Evolutionary conservation across 2,113 vertebrate species (phyloP), one percentile per base, ranked within the genome.

Genomic region (Gavialis gangeticus): DNA sequence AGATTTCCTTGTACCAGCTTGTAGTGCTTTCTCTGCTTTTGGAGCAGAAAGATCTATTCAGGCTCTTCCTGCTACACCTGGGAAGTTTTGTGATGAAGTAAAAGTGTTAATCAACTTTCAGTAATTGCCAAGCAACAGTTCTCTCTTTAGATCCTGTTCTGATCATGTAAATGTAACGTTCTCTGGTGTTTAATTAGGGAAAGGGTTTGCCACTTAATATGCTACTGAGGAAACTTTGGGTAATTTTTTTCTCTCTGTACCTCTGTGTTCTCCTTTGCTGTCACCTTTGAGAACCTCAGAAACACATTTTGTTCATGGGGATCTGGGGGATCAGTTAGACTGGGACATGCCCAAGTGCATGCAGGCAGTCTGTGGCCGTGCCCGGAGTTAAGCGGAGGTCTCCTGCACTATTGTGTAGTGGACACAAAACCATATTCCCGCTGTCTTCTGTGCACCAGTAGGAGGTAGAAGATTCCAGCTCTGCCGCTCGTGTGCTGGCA

Each of bases 291-390:
- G 55, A 84, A 60, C 62, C 37, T 54, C 37, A 30, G 46, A 30
- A 2, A 16, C 62, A 0, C 22, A 55, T 11, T 87, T 90, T 1
- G 30, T 57, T 37, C 57, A 13, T 0, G 0, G 19, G 3, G 17
- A 59, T 34, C 14, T 14, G 27, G 37, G 60, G 27, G 55, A 54
- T 4, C 22, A 62, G 37, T 54, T 54, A 24, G 0, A 4, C 67
- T 58, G 18, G 63, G 66, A n/a, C 79, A 24, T 66, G 85, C 81
- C 86, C 46, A 1, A 0, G 13, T 24, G 66, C 21, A 75, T 14
- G 12, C 7, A 21, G 4, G 57, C 28, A 28, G 5, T 34, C 24
- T 64, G 46, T 30, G 46, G 9, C 71, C 30, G 0, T 4, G 46
- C 66, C 27, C 79, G 85, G 81, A 62, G 27, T 24, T 90, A 69